These are phyloP conservation scores for Steinernema khuongi DNA, from an alignment of 1,140 invertebrate species.

Conservation along the genomic window DNA sequence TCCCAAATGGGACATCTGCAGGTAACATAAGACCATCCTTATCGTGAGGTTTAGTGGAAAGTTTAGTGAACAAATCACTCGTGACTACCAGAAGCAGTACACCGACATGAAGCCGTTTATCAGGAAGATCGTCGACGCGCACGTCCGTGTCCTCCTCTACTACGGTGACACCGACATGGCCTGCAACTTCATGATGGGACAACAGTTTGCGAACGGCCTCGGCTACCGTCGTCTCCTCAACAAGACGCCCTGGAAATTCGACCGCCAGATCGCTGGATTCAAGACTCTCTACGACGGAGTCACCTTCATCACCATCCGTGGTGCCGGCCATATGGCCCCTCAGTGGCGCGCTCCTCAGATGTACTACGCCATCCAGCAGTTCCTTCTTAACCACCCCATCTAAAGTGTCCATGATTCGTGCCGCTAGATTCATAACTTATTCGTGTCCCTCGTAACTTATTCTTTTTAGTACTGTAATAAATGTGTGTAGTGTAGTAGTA, in stretches of 20 bases:
- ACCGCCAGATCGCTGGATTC: constrained; percentile 55
- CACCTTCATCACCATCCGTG: constrained; percentile 55
- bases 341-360: constrained; percentile 63
- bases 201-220: constrained; percentile 48
- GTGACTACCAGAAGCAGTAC: constrained; percentile 54
- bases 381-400: constrained; percentile 59
- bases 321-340: constrained; percentile 63
- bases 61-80: constrained; percentile 52
- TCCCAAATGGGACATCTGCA: constrained; percentile 55
- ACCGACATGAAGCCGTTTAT: constrained; percentile 55
- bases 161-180: constrained; percentile 66
- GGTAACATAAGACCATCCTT: too few relatives aligned
- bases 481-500: too few relatives aligned
- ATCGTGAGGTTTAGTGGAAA: too few relatives aligned
- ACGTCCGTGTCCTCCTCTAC: constrained; percentile 63
- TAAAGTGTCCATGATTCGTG: constrained; percentile 31
- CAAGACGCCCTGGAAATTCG: constrained; percentile 58
- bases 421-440: too few relatives aligned
- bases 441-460: too few relatives aligned
- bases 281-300: constrained; percentile 57
- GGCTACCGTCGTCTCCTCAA: constrained; percentile 42
- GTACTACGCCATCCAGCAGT: constrained; percentile 60
- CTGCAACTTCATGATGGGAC: constrained; percentile 63
- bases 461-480: too few relatives aligned
- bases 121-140: constrained; percentile 53